Conservation (phyloP, 2,113 vertebrate genomes). For the Puntigrus tetrazona region DNA sequence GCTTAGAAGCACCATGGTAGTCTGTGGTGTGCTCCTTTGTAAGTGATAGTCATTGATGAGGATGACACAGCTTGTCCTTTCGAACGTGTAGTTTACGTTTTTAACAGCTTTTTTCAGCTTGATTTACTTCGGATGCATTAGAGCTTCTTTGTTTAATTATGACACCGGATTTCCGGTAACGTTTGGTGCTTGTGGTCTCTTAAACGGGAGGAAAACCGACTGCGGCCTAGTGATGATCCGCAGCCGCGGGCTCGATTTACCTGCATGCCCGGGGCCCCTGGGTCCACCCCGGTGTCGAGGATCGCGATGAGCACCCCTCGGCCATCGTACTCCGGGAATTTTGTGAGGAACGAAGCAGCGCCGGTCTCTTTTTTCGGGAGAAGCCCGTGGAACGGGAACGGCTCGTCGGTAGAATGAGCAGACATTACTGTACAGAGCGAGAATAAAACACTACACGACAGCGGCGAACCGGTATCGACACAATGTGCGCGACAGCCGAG, state of each 20-base stretch:
- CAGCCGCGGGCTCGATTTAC: conserved; percentile 70
- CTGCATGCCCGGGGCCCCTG: conserved; percentile 97
- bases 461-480: conserved; percentile 24
- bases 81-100: not conserved
- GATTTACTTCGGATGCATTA: not conserved
- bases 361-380: conserved; percentile 97
- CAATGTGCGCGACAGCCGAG: conserved; percentile 48
- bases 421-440: conserved; percentile 80
- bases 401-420: conserved; percentile 83
- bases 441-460: conserved; percentile 69
- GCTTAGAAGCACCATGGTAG: not conserved
- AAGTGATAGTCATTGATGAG: not conserved
- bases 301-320: conserved; percentile 90
- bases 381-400: conserved; percentile 92
- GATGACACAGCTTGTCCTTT: conserved; percentile 49
- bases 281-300: conserved; percentile 95
- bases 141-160: not conserved
- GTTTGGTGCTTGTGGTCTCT: not conserved
- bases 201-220: not conserved
- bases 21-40: not conserved
- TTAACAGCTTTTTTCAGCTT: not conserved
- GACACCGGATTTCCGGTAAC: not conserved
- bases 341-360: conserved; percentile 85
- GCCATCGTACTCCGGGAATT: conserved; percentile 92
- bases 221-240: conserved; percentile 51